Base-by-base conservation (phyloP, 2,888 invertebrate species). In the Gortyna flavago region DNA sequence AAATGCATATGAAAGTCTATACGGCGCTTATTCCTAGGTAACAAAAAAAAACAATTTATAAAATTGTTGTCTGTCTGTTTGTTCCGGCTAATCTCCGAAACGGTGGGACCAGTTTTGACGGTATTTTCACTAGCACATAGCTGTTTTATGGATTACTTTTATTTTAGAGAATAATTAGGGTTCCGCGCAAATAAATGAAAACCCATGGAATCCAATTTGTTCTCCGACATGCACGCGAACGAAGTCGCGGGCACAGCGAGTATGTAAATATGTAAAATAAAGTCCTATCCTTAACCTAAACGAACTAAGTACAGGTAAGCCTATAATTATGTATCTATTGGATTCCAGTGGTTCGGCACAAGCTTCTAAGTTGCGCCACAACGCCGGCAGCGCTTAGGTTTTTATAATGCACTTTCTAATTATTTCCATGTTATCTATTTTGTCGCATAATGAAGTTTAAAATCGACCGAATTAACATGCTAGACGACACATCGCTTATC, bases 341-440 rank as follows among this genome's bases (percentile, higher is more conserved):
- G 25, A 48, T 38, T 57, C 32, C 44, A 68, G n/a, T 57, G 18
- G 21, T 64, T 35, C 18, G 29, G 29, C 29, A 61, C 29, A 38
- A 57, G 11, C 44, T 66, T 29, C n/a, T 13, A 29, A 25, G 48
- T 77, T 81, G 48, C 70, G 18, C 51, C 67, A 82, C 48, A 64
- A 48, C 41, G 57, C 64, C 54, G 25, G 21, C 62, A n/a, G 29
- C 64, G 57, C 16, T 62, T 41, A 83, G 16, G n/a, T 76, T 80
- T 84, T 75, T 84, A 35, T 66, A 69, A 48, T 54, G 51, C 65
- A 83, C 83, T 83, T 84, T 83, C 83, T 83, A 84, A 83, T 83
- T 83, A 83, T 80, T 84, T 76, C 84, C 72, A 66, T 59, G 57
- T 61, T 72, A 65, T 62, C 48, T 48, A 6, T 51, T 67, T n/a